A percentile compares a stretch with the other conserved stretches of the same genome.
Evolutionary conservation across 2,888 invertebrate species (phyloP).

Genomic region (Parascotia fuliginaria): DNA sequence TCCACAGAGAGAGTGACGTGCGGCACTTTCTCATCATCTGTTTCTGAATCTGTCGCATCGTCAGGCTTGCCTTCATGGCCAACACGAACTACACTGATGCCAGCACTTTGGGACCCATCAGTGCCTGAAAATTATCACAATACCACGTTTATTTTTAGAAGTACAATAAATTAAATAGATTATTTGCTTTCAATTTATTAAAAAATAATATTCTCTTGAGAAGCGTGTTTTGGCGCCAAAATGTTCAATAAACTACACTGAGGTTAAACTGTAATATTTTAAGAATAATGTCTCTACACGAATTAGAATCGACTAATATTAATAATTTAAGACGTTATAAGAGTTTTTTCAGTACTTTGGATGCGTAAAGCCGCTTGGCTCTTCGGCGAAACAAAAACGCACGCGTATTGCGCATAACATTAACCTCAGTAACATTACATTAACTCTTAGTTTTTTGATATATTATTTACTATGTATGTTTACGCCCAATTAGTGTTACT

Average conservation of each 20-base stretch:
- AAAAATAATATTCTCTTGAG: background rate
- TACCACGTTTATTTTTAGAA: no score
- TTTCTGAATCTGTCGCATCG: slow-evolving; percentile 85
- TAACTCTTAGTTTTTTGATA: background rate
- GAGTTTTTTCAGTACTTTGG: no score
- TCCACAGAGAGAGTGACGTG: slow-evolving; percentile 88
- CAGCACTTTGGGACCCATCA: slow-evolving; percentile 85
- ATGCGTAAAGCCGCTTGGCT: no score
- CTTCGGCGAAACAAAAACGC: no score
- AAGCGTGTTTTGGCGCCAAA: slow-evolving; percentile 46
- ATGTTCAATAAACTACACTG: background rate
- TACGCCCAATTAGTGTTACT: background rate
- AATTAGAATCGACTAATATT: background rate
- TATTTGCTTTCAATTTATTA: no score
- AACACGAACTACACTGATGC: slow-evolving; percentile 87
- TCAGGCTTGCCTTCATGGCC: slow-evolving; percentile 83
- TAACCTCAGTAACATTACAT: no score
- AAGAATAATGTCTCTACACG: background rate
- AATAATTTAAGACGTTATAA: no score
- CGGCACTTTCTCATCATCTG: slow-evolving; percentile 86
- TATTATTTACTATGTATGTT: background rate
- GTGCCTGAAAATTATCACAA: slow-evolving; percentile 56
- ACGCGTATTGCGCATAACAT: no score
- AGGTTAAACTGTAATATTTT: background rate
- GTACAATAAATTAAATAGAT: no score